Conservation (phyloP, 1,140 invertebrate species). For the Maniola jurtina region DNA sequence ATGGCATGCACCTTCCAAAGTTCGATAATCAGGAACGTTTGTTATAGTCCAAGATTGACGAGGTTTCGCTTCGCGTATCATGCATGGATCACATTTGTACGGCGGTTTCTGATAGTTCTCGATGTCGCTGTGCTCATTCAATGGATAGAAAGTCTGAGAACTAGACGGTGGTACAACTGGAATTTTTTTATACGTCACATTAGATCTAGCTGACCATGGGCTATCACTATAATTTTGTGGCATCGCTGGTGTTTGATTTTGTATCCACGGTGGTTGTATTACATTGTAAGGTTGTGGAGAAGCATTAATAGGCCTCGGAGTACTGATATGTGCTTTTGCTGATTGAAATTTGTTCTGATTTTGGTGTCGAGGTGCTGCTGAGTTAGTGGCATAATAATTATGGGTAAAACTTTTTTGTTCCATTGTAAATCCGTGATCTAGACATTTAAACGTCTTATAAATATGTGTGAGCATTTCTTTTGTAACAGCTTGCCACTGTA, state of each 20-base stretch:
- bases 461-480: conserved; percentile 76
- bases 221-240: conserved; percentile 56
- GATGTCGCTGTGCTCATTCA: conserved; percentile 60
- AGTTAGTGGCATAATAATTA: conserved; percentile 72
- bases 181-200: conserved; percentile 60
- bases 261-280: conserved; percentile 66
- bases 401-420: conserved; percentile 77
- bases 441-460: conserved; percentile 74
- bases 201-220: conserved; percentile 58
- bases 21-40: conserved; percentile 63
- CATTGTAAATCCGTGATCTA: conserved; percentile 73
- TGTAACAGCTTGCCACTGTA: conserved; percentile 76
- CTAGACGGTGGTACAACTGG: conserved; percentile 54
- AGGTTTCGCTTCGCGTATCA: conserved; percentile 65
- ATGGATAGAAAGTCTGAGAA: conserved; percentile 60
- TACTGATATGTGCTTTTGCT: conserved; percentile 53
- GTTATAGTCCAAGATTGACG: conserved; percentile 74
- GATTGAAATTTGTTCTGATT: conserved; percentile 68
- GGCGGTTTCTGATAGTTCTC: conserved; percentile 59
- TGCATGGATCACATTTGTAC: conserved; percentile 64
- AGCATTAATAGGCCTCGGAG: conserved; percentile 54
- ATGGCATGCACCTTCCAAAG: conserved; percentile 62
- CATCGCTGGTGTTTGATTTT: conserved; percentile 50
- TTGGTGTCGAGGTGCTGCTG: conserved; percentile 63
- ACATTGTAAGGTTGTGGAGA: conserved; percentile 65